Evolutionary conservation across 2,888 invertebrate species (phyloP), one percentile per base, ranked within the genome.

Genomic region (Psylliodes chrysocephalus): DNA sequence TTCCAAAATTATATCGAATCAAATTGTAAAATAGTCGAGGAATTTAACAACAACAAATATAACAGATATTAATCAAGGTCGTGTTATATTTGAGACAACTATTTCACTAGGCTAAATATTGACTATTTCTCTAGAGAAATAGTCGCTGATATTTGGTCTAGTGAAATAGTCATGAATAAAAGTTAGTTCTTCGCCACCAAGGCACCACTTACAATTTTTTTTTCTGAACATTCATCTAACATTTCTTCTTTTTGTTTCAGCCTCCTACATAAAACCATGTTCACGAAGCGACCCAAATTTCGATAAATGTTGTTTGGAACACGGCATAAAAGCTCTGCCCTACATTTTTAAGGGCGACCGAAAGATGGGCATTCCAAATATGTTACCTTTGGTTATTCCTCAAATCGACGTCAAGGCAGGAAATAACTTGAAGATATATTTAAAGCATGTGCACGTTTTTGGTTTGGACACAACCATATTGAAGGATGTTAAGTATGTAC

Each of bases 261-360:
- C 78, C 7, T 64, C 66, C 4, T 78, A 75, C 62, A 68, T 79
- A 22, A 71, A 71, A 14, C 70, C 75, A 4, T 79, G 79, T 60
- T 72, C 70, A 5, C 54, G 60, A 56, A 67, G 59, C 33, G 74
- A 75, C 49, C 70, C 73, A 6, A 73, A 77, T 35, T 67, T 79
- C 6, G 74, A 75, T 7, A 68, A 75, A 14, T 79, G 79, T 67
- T 76, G 72, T 1, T 49, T 70, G 4, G 61, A 73, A 30, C 64
- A 74, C 56, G 77, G 73, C 0, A 68, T 57, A 17, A 70, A 67
- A 4, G 75, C 75, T 0, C 17, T 78, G n/a, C 73, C 75, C 2
- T 30, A 19, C n/a, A 49, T 77, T 25, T 14, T 77, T 14, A 73
- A 78, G 66, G 78, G 79, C 19, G 79, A 80, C 56, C 73, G 69